Evolutionary conservation across 1,140 invertebrate genomes (phyloP), one percentile per base, ranked within the genome.

Genomic region (Neodiprion pinetum): DNA sequence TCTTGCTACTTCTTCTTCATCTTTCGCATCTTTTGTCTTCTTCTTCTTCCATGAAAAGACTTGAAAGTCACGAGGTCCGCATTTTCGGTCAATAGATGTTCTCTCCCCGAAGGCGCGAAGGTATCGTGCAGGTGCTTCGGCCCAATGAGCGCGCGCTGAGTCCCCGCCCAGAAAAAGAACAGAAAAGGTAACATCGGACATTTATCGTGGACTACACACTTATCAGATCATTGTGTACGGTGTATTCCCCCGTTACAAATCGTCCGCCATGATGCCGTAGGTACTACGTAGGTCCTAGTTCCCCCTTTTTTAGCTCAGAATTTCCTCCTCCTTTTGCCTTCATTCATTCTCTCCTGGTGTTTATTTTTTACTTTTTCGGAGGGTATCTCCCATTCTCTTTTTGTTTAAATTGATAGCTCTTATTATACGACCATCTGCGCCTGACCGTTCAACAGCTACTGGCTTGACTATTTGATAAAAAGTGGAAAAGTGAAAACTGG

Each of bases 401-500:
- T 40, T 40, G 28, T 40, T 61, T 61, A 14, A 61, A 61, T 61
- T 61, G 53, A 61, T 61, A 61, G 53, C 7, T 61, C 53, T 17
- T 17, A 61, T 14, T 61, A 61, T 61, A 9, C 11, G 53, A 61
- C 53, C 53, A 61, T 61, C 53, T 61, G 53, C 53, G 11, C 53
- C n/a, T 61, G 11, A 4, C 53, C 53, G 9, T 61, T 61, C 11
- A 61, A 9, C n/a, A 61, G 11, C 11, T 61, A 61, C 53, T 61
- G 53, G 53, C 53, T 61, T 17, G 53, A 61, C n/a, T 61, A 61
- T 61, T 61, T 61, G n/a, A 61, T 61, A 61, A 17, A 61, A 61
- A 61, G 11, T 61, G 53, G 9, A 61, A 61, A 61, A 5, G 53
- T 61, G 53, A 9, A 61, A 17, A 61, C 53, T 61, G 53, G 53